Evolutionary conservation across 2,888 invertebrate species (phyloP).

Genomic region (Polyommatus icarus): DNA sequence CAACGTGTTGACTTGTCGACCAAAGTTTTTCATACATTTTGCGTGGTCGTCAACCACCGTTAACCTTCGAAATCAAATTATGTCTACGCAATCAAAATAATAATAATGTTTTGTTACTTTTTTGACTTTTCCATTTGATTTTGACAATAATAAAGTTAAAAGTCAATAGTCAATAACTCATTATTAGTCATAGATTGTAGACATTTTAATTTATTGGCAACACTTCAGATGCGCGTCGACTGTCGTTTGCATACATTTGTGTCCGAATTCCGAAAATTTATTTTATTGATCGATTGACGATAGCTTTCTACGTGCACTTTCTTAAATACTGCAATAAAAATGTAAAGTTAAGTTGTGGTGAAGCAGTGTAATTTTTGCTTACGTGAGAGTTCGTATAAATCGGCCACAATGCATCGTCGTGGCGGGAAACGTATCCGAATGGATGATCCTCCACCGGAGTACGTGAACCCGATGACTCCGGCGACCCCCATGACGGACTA

Average conservation of each 20-base stretch:
- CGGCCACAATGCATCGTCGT: slow-evolving; percentile 84
- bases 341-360: not conserved
- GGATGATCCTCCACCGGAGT: slow-evolving; percentile 95
- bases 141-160: no score
- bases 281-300: slow-evolving; percentile 7
- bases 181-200: no score
- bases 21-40: no score
- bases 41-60: no score
- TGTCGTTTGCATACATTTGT: not conserved
- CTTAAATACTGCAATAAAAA: slow-evolving; percentile 8
- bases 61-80: no score
- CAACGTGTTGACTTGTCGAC: no score
- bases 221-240: not conserved
- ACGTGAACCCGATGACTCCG: slow-evolving; percentile 84
- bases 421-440: slow-evolving; percentile 95
- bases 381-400: slow-evolving; percentile 27
- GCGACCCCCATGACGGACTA: slow-evolving; percentile 79
- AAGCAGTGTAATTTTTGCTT: slow-evolving; percentile 30
- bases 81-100: no score
- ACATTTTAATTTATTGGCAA: not conserved
- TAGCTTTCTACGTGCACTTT: not conserved
- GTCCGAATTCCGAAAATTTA: not conserved
- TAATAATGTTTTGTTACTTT: no score
- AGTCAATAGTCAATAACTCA: no score
- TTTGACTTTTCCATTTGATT: no score